These are phyloP conservation scores for Channa argus DNA, from an alignment of 2,113 vertebrate genomes.

Conservation along the genomic window DNA sequence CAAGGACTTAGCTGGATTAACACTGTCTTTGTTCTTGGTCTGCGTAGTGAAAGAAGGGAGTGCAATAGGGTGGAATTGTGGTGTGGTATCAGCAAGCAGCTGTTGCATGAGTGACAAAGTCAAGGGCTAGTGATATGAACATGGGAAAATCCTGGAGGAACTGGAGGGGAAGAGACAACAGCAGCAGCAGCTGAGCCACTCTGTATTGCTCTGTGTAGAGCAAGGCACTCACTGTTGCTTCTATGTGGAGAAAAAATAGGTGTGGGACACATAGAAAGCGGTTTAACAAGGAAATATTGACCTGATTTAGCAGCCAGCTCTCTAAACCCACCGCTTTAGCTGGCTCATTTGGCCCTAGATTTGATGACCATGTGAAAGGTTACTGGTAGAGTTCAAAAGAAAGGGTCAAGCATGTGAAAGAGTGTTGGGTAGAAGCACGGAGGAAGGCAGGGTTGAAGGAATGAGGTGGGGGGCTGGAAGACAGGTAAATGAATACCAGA, in stretches of 20 bases:
- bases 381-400: constrained; percentile 59
- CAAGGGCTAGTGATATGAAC: constrained; percentile 88
- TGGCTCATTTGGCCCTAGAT: constrained; percentile 32
- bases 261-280: constrained; percentile 55
- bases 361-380: constrained; percentile 46
- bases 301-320: constrained; percentile 41
- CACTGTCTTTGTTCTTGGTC: constrained; percentile 79
- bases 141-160: constrained; percentile 86
- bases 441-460: constrained; percentile 44
- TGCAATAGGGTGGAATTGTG: constrained; percentile 76
- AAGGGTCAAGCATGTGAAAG: constrained; percentile 67
- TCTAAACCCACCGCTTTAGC: constrained; percentile 17
- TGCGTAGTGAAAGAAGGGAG: constrained; percentile 69
- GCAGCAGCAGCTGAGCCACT: constrained; percentile 82
- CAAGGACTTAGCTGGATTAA: constrained; percentile 75
- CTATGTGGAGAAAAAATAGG: constrained; percentile 48
- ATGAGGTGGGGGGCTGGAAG: constrained; percentile 54
- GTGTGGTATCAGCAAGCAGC: constrained; percentile 88
- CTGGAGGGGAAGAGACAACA: constrained; percentile 82
- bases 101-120: constrained; percentile 91
- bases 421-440: constrained; percentile 41
- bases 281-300: constrained; percentile 58
- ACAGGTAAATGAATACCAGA: constrained; percentile 75
- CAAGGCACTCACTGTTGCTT: constrained; percentile 52
- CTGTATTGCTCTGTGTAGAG: constrained; percentile 52